A percentile compares a stretch with the other conserved stretches of the same genome.
phyloP scores from a whole-genome alignment of 1,140 invertebrate species.

The Penaeus indicus region DNA sequence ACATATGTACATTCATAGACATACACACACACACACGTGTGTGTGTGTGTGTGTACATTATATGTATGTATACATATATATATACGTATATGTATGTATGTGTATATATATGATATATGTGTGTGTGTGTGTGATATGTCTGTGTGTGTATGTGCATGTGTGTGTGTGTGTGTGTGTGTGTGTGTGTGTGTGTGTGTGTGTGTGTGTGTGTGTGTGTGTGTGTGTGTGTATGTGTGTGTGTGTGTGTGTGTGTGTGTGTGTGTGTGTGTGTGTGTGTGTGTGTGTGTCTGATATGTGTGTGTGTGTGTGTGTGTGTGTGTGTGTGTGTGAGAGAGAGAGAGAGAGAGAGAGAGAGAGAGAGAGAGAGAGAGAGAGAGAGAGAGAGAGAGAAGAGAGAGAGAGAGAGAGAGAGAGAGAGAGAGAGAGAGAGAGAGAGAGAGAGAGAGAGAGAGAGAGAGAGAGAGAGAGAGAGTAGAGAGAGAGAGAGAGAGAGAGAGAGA shows the following conservation, averaged over 20 bases:
- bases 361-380: conserved; percentile 4
- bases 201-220: no score
- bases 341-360: neutral
- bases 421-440: no score
- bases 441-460: neutral
- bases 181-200: no score
- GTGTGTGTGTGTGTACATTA: neutral
- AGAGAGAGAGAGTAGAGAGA: no score
- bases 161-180: no score
- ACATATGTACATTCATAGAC: neutral
- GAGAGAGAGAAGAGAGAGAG: conserved; percentile 3
- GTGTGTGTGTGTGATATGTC: neutral
- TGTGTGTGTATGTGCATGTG: no score
- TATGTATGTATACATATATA: neutral
- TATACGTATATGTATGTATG: conserved; percentile 4
- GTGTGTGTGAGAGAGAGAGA: neutral
- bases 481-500: neutral
- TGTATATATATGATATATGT: neutral
- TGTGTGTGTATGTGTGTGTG: no score
- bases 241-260: no score
- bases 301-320: no score
- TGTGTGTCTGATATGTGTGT: no score
- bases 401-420: no score
- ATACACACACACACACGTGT: neutral
- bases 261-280: no score